Evolutionary conservation across 2,888 invertebrate species (phyloP).

Genomic region (Andrena dorsata): DNA sequence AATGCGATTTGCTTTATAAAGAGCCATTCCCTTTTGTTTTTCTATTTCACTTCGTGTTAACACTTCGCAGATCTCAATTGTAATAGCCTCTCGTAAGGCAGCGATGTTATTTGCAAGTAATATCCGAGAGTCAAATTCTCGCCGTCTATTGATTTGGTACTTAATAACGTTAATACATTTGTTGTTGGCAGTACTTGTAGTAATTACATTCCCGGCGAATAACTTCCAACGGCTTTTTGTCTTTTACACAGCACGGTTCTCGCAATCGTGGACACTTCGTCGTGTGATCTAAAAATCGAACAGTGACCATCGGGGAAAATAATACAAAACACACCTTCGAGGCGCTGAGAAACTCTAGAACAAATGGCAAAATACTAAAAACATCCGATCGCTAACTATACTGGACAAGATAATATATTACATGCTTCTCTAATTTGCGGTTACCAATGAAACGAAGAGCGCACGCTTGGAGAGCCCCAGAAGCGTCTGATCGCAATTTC

Average conservation of each 20-base stretch:
- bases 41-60: constrained; percentile 24
- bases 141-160: constrained; percentile 37
- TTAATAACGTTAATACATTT: constrained; percentile 57
- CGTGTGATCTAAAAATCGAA: constrained; percentile 43
- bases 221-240: constrained; percentile 44
- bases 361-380: constrained; percentile 49
- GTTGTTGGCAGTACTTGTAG: constrained; percentile 47
- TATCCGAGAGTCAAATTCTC: constrained; percentile 46
- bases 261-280: constrained; percentile 55
- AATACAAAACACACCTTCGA: constrained; percentile 42
- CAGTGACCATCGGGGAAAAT: constrained; percentile 35
- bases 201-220: constrained; percentile 41
- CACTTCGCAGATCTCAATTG: constrained; percentile 36
- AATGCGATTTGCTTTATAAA: constrained; percentile 57
- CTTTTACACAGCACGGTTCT: constrained; percentile 48
- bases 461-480: constrained; percentile 26
- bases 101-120: constrained; percentile 42
- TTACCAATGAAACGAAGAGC: constrained; percentile 19
- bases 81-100: constrained; percentile 62
- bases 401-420: constrained; percentile 29
- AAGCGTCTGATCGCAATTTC: constrained; percentile 51
- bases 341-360: constrained; percentile 32
- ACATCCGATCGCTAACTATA: constrained; percentile 38
- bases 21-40: constrained; percentile 17
- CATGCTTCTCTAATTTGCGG: constrained; percentile 35